Conservation (phyloP, 2,888 invertebrate genomes). For the Byasa hedistus region DNA sequence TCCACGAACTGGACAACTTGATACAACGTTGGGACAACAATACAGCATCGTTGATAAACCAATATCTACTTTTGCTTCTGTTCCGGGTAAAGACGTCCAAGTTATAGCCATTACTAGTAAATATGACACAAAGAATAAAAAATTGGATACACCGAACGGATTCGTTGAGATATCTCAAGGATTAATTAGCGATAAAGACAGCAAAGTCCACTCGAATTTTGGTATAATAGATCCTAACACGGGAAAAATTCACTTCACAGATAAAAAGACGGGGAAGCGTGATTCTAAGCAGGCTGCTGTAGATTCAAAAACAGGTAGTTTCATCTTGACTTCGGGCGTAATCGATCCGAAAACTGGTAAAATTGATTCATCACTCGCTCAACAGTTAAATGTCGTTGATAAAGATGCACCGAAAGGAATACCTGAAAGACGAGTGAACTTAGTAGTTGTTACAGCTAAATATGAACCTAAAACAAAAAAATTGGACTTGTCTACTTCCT, state of each 20-base stretch:
- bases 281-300: conserved; percentile 81
- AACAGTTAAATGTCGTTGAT: conserved; percentile 72
- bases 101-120: conserved; percentile 80
- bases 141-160: conserved; percentile 79
- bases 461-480: conserved; percentile 79
- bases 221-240: conserved; percentile 81
- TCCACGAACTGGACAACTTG: conserved; percentile 80
- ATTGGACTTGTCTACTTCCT: conserved; percentile 73
- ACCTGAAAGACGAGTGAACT: conserved; percentile 71
- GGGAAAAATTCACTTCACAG: conserved; percentile 79
- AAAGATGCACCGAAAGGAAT: conserved; percentile 69
- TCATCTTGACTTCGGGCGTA: conserved; percentile 79
- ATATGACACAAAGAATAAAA: conserved; percentile 81
- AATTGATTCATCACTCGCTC: conserved; percentile 82
- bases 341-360: conserved; percentile 82
- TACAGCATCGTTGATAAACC: conserved; percentile 82
- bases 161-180: conserved; percentile 74
- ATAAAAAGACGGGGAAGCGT: conserved; percentile 81
- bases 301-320: conserved; percentile 79
- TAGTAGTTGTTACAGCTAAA: conserved; percentile 79
- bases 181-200: conserved; percentile 84
- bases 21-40: conserved; percentile 79
- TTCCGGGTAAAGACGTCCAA: conserved; percentile 75
- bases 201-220: conserved; percentile 84
- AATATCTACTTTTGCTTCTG: conserved; percentile 64